A percentile compares a stretch with the other conserved stretches of the same genome.
phyloP scores from a whole-genome alignment of 2,113 vertebrate species.

The Planiliza haematocheilus region DNA sequence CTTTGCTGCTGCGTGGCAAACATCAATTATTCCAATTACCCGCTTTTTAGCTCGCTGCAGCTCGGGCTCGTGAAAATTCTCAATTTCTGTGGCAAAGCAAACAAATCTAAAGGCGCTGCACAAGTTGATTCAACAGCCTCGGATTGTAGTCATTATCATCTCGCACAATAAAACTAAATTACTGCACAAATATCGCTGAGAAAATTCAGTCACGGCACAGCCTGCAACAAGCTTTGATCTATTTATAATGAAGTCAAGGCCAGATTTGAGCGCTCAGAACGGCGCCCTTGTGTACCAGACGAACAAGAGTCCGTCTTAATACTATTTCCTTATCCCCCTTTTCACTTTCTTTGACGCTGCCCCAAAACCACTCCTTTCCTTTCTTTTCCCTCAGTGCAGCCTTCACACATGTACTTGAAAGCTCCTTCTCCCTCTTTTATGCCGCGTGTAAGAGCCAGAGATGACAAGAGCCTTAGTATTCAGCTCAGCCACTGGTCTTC shows the following conservation, averaged over 20 bases:
- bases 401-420: conserved; percentile 36
- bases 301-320: conserved; percentile 22
- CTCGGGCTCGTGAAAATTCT: neutral
- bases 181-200: conserved; percentile 7
- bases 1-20: conserved; percentile 17
- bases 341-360: conserved; percentile 28
- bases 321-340: conserved; percentile 15
- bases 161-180: conserved; percentile 5
- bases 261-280: conserved; percentile 24
- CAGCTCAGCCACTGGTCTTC: conserved; percentile 43
- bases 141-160: neutral
- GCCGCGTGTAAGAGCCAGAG: conserved; percentile 31
- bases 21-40: conserved; percentile 41
- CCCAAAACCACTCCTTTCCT: conserved; percentile 18
- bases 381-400: conserved; percentile 18
- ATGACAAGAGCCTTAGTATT: conserved; percentile 60
- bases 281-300: conserved; percentile 3
- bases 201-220: conserved; percentile 10
- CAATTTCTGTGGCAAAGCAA: conserved; percentile 20
- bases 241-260: conserved; percentile 21
- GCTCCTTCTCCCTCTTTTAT: conserved; percentile 15
- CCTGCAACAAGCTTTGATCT: conserved; percentile 20
- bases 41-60: conserved; percentile 3
- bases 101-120: neutral
- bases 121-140: conserved; percentile 20